Conservation (phyloP, 2,797 vertebrate species). For the Sebastes goodei region DNA sequence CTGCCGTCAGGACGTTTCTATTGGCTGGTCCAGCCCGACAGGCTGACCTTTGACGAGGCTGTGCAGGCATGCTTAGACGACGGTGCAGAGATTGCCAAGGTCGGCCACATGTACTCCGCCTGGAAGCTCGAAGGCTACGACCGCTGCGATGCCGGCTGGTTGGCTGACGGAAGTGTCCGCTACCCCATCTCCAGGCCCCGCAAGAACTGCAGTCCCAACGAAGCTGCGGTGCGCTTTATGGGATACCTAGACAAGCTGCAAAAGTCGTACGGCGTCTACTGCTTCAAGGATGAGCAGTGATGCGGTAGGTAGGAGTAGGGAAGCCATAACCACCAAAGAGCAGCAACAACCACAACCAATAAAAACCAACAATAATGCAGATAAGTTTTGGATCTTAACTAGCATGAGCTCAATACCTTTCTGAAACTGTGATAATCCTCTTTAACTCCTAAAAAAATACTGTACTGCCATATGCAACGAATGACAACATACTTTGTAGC, state of each 20-base stretch:
- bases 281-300: conserved; percentile 87
- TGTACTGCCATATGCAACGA: conserved; percentile 77
- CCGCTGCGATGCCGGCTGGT: conserved; percentile 94
- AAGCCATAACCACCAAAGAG: conserved; percentile 77
- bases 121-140: conserved; percentile 94
- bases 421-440: conserved; percentile 91
- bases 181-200: conserved; percentile 94
- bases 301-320: conserved; percentile 20
- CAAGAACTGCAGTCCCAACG: conserved; percentile 92
- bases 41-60: conserved; percentile 90
- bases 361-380: conserved; percentile 49
- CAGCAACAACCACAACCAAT: conserved; percentile 63
- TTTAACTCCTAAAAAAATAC: conserved; percentile 76
- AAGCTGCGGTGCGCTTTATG: conserved; percentile 90
- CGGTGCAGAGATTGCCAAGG: conserved; percentile 90
- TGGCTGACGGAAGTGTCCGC: conserved; percentile 95
- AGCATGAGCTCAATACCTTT: conserved; percentile 87
- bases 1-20: conserved; percentile 87
- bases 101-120: conserved; percentile 92
- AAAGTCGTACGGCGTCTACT: conserved; percentile 95
- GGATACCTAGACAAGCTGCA: conserved; percentile 93
- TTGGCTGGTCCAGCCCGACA: conserved; percentile 90
- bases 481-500: conserved; percentile 50
- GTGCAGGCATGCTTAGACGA: conserved; percentile 89
- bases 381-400: conserved; percentile 59